phyloP scores from a whole-genome alignment of 2,113 vertebrate genomes.

The Tragelaphus imberbis region DNA sequence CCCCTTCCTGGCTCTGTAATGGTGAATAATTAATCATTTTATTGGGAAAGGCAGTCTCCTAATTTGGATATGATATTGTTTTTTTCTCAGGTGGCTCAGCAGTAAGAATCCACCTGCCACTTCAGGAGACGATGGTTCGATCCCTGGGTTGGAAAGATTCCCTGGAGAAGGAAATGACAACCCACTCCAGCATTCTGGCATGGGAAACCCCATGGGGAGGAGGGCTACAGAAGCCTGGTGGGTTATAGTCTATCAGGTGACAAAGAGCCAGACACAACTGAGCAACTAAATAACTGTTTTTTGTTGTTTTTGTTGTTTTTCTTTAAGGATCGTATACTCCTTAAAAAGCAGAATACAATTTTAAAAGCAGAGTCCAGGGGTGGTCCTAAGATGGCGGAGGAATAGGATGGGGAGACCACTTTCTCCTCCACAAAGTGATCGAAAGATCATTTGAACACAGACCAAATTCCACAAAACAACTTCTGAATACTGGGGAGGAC shows the following conservation, averaged over 20 bases:
- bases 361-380: neutral
- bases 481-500: neutral
- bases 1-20: neutral
- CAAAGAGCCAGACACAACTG: neutral
- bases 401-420: neutral
- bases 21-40: neutral
- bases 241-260: neutral
- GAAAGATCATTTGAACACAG: neutral
- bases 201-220: neutral
- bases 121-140: neutral
- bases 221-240: neutral
- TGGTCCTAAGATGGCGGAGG: fast-evolving
- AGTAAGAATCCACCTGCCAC: neutral
- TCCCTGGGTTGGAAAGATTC: neutral
- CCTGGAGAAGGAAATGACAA: neutral
- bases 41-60: neutral
- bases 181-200: neutral
- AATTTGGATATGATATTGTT: neutral
- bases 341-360: neutral
- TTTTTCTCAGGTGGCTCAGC: neutral
- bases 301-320: neutral
- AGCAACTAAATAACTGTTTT: neutral
- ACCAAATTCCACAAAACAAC: neutral
- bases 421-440: neutral
- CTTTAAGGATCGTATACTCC: neutral